phyloP scores from a whole-genome alignment of 1,140 invertebrate species.

The Scaptodrosophila lebanonensis region DNA sequence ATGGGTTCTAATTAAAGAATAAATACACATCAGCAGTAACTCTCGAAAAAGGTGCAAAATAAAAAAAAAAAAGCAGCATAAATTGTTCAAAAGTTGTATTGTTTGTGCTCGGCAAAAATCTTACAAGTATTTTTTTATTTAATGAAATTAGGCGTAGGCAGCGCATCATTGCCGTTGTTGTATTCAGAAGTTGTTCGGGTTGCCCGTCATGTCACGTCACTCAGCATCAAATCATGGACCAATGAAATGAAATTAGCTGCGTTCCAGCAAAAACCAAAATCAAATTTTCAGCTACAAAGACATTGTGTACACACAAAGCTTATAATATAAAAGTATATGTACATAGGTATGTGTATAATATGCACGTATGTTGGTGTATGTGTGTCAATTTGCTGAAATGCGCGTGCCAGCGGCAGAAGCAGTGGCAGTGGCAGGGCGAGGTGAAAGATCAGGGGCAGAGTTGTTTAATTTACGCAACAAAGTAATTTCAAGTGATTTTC shows the following conservation, averaged over 20 bases:
- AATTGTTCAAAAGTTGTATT: conserved; percentile 53
- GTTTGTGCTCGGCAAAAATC: conserved; percentile 46
- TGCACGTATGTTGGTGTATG: conserved; percentile 22
- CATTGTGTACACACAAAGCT: conserved; percentile 18
- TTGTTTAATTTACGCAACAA: conserved; percentile 62
- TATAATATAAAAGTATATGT: conserved; percentile 34
- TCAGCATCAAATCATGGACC: conserved; percentile 54
- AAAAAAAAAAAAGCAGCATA: conserved; percentile 51
- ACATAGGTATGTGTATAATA: conserved; percentile 27
- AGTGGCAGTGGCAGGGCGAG: conserved; percentile 13
- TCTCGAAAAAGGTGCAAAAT: conserved; percentile 62
- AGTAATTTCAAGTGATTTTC: conserved; percentile 59
- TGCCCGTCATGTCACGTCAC: conserved; percentile 61
- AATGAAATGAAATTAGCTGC: conserved; percentile 65
- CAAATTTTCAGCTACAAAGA: conserved; percentile 66
- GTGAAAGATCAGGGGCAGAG: not conserved
- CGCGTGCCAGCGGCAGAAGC: not conserved
- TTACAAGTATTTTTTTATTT: conserved; percentile 54
- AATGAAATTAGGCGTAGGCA: conserved; percentile 57
- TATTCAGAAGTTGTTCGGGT: too few relatives aligned
- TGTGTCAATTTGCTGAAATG: too few relatives aligned
- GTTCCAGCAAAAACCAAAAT: conserved; percentile 68
- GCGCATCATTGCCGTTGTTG: conserved; percentile 6
- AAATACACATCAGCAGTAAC: conserved; percentile 21
- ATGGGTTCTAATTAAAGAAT: conserved; percentile 60